Evolutionary conservation across 2,888 invertebrate genomes (phyloP).

Genomic region (Coenonympha arcania): DNA sequence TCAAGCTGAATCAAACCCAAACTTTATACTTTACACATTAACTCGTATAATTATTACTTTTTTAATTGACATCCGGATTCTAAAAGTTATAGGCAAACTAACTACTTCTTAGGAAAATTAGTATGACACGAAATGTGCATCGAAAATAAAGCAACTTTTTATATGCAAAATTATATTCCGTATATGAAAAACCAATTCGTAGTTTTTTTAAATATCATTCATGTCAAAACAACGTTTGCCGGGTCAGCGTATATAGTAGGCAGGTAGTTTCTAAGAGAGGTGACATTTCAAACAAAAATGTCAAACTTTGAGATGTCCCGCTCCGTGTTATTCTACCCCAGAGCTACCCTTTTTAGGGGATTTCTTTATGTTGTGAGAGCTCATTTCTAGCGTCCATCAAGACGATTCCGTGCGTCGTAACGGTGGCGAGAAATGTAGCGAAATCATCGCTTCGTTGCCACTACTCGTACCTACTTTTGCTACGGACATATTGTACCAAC

Average conservation of each 20-base stretch:
- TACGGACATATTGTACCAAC: slow-evolving; percentile 66
- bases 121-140: too few species aligned
- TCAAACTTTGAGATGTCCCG: slow-evolving; percentile 34
- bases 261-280: too few species aligned
- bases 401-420: slow-evolving; percentile 78
- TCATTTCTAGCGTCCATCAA: slow-evolving; percentile 79
- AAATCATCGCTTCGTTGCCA: slow-evolving; percentile 71
- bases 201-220: neutral
- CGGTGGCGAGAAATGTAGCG: slow-evolving; percentile 76
- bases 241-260: too few species aligned
- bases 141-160: too few species aligned
- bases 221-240: neutral
- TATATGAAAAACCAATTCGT: too few species aligned
- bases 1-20: too few species aligned
- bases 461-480: slow-evolving; percentile 44
- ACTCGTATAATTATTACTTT: too few species aligned
- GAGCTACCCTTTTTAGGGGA: slow-evolving; percentile 74
- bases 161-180: too few species aligned
- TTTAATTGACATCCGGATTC: too few species aligned
- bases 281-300: neutral
- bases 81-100: too few species aligned
- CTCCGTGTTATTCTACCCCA: slow-evolving; percentile 54
- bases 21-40: too few species aligned
- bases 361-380: slow-evolving; percentile 76
- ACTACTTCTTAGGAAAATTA: too few species aligned